A percentile compares a stretch with the other conserved stretches of the same genome.
These are phyloP conservation scores for Hybos culiciformis DNA, from an alignment of 2,888 invertebrate species.

Conservation along the genomic window DNA sequence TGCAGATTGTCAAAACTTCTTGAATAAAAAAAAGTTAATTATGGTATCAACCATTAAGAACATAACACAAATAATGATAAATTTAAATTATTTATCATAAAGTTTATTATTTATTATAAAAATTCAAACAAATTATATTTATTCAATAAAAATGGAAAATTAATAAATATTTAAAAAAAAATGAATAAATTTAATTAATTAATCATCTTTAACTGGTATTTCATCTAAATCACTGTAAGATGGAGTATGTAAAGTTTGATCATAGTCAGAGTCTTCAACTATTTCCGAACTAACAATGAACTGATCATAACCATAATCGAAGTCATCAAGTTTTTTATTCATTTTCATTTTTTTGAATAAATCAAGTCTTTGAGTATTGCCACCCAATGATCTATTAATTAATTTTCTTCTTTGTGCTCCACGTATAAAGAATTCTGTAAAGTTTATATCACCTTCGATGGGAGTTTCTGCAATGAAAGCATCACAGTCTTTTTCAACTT, in stretches of 20 bases:
- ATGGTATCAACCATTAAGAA: no score
- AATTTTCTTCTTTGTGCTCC: constrained; percentile 26
- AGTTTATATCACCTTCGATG: constrained; percentile 22
- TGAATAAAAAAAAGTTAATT: no score
- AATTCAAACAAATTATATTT: no score
- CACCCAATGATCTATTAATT: constrained; percentile 28
- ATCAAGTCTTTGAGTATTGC: constrained; percentile 24
- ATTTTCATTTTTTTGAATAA: constrained; percentile 21
- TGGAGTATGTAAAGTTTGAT: neutral
- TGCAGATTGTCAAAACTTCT: no score
- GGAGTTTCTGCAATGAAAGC: constrained; percentile 18
- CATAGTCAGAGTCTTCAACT: no score
- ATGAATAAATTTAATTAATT: no score
- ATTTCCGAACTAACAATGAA: neutral
- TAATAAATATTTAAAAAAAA: no score
- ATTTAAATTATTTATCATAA: no score
- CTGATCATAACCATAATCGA: constrained; percentile 23
- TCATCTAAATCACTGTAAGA: neutral
- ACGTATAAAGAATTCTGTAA: constrained; percentile 27
- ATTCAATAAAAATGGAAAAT: no score
- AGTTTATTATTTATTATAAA: no score
- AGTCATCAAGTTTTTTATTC: constrained; percentile 19
- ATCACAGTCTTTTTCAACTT: constrained; percentile 18
- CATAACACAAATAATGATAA: no score
- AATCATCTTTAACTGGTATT: neutral